Base-by-base conservation (phyloP, 2,113 vertebrate species). In the Tenebrosternarchus preto region DNA sequence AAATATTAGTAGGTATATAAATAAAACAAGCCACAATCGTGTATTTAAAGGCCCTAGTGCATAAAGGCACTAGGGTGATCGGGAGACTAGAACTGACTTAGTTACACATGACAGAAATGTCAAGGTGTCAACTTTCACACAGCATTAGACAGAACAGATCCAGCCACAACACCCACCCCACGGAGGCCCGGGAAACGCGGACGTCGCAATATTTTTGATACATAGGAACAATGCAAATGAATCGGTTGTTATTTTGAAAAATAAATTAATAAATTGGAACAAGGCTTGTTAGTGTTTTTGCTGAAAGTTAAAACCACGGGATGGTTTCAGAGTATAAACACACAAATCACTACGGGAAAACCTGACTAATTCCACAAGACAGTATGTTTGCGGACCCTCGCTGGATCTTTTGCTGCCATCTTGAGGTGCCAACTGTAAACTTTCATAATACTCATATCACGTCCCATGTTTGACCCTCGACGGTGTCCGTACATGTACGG, bases 401-500 rank as follows among this genome's bases (percentile, higher is more conserved):
- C 5, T 55, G 3, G 20, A 68, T 82, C 1, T 16, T 25, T 33
- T 80, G 1, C 67, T 81, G 85, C 90, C 85, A 4, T 25, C 89
- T 55, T 16, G 82, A 77, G 91, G 87, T 19, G n/a, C 8, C 2
- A 43, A 5, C 46, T 15, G 63, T 53, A 73, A 27, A 53, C 31
- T 43, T 72, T 27, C 5, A 5, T 17, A 50, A 25, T 31, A 66
- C 57, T 5, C 39, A 43, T 8, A 43, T 12, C 43, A 4, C 9
- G 12, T 15, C 9, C 9, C 8, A 15, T 15, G 2, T 80, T 46
- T 4, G 88, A 86, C 85, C 90, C 77, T 86, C 82, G 2, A 9
- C 27, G 86, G 85, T 31, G n/a, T 24, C 92, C 91, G 89, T 94
- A 92, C 80, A n/a, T 7, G 12, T 0, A 33, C 29, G 0, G 33